Evolutionary conservation across 2,113 vertebrate genomes (phyloP), one percentile per base, ranked within the genome.

Genomic region (Malurus alboscapulatus): DNA sequence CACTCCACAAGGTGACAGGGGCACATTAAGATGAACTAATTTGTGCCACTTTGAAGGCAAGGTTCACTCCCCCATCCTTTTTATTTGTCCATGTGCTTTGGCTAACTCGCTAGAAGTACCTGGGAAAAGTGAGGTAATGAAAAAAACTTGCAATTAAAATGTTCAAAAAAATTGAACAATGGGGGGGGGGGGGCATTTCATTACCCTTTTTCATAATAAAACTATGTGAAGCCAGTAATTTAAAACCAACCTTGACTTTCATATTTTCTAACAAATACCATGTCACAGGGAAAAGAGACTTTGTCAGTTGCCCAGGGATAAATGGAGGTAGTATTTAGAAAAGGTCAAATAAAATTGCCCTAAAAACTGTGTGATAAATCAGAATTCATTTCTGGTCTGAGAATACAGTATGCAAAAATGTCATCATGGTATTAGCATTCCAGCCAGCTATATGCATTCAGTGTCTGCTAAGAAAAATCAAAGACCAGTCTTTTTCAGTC

Each of bases 261-360:
- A 27, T 61, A 89, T 92, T 92, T 96, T 87, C 58, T 82, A 92
- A 75, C 55, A 81, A 87, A 92, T 75, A 85, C 9, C 36, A 69
- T 27, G n/a, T 75, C 77, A 91, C 34, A 62, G 26, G 36, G 40
- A 89, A 89, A 94, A 72, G 38, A 47, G 38, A 63, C 22, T 95
- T 92, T 89, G 67, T 78, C 87, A 94, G 74, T 24, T 94, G 58
- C 62, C 66, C 55, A 50, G 63, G 51, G 77, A 87, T 68, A 92
- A 95, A 94, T 65, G 44, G 63, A 77, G 20, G 81, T 57, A 92
- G 34, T 91, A 90, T 94, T 94, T 91, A 81, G 42, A 74, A 95
- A 95, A 95, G 89, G 87, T 93, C 93, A 96, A 90, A 89, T 81
- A 91, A 94, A 93, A 94, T 89, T 95, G 65, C 63, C 59, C 71